Base-by-base conservation (phyloP, 2,888 invertebrate genomes). In the Polietes domitor region DNA sequence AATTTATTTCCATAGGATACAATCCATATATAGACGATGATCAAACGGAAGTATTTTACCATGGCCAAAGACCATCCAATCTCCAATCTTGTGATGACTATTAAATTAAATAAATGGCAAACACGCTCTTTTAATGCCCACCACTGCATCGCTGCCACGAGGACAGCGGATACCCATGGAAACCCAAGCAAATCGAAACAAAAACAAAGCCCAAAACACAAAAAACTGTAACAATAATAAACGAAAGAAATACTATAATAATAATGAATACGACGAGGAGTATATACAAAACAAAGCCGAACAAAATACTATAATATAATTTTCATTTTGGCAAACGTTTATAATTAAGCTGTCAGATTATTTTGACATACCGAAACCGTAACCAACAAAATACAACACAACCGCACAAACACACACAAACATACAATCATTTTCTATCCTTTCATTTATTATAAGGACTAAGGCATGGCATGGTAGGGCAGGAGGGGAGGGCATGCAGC, bases 281-380 rank as follows among this genome's bases (percentile, higher is more conserved):
- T 28, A 37, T 37, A 47, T 26, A 71, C n/a, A n/a, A 32, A 77
- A 77, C 21, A 71, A 71, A 77, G 55, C 43, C 17, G 15, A 2
- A 47, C 26, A 28, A 55, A 58, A 9, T 37, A 37, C 53, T 77
- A 73, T 78, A 82, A 82, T 85, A 82, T 82, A 77, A 80, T 72
- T 85, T 85, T 82, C 85, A 82, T 82, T 83, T 84, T 84, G 79
- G 77, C 63, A 72, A 83, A 87, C 88, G 88, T 88, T 65, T 89
- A 90, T 91, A 91, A 91, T 91, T 91, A 91, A 91, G 89, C 88
- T 91, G 91, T 91, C 91, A 88, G 91, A 91, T 91, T 91, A 91
- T 91, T 91, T 89, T 90, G 91, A 90, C 90, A 90, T 88, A 87
- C 81, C 87, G 86, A 86, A 68, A 88, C 86, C 86, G 87, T 85